These are phyloP conservation scores for Danio aesculapii DNA, from an alignment of 2,797 vertebrate genomes.

Conservation along the genomic window DNA sequence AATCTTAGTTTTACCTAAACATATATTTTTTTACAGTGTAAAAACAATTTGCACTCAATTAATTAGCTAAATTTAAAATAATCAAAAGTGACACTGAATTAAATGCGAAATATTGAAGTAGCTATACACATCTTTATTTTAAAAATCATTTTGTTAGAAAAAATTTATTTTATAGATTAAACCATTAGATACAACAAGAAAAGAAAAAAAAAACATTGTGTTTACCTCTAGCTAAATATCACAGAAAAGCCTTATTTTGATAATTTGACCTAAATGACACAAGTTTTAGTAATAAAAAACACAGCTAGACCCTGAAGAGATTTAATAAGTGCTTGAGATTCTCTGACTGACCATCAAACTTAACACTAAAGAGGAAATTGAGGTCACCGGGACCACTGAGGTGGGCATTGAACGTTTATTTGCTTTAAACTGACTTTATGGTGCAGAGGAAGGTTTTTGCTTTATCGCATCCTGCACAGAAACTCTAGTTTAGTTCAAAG, in stretches of 20 bases:
- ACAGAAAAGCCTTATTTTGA: not conserved
- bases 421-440: slow-evolving; percentile 31
- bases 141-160: no score
- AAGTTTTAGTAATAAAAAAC: slow-evolving; percentile 13
- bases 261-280: not conserved
- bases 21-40: no score
- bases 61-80: no score
- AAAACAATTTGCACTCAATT: no score
- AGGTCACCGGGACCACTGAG: slow-evolving; percentile 22
- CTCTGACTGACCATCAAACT: not conserved
- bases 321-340: slow-evolving; percentile 25
- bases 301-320: not conserved
- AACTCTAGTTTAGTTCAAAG: not conserved
- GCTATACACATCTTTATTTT: no score
- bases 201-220: not conserved
- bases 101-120: no score
- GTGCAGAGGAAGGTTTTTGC: not conserved
- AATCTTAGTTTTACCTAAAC: no score
- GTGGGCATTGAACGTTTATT: slow-evolving; percentile 29
- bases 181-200: no score
- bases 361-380: slow-evolving; percentile 36
- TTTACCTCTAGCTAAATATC: not conserved
- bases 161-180: no score
- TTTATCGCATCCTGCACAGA: not conserved
- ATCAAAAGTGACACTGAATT: no score